phyloP scores from a whole-genome alignment of 1,140 invertebrate species.

The Drosophila navojoa region DNA sequence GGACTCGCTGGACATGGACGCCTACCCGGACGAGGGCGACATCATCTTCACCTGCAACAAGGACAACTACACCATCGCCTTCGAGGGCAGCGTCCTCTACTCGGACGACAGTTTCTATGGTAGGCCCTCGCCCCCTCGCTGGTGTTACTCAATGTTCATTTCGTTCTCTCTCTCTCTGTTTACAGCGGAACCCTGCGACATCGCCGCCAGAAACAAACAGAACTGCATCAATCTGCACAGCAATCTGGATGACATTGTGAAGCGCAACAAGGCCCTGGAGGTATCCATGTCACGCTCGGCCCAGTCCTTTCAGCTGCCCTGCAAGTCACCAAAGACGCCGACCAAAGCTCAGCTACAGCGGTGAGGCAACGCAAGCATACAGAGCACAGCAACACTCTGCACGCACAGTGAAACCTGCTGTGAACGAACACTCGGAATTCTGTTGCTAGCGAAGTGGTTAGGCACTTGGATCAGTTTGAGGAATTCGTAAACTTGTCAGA shows the following conservation, averaged over 20 bases:
- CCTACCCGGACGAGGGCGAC: constrained; percentile 88
- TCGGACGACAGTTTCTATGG: constrained; percentile 93
- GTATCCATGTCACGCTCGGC: constrained; percentile 93
- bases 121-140: constrained; percentile 76
- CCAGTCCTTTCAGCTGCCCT: constrained; percentile 90
- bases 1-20: constrained; percentile 94
- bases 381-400: not conserved
- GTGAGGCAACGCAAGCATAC: constrained; percentile 38
- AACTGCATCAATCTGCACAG: constrained; percentile 83
- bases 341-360: constrained; percentile 73
- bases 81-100: constrained; percentile 94
- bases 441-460: too few species aligned
- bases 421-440: too few species aligned
- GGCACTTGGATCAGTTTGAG: too few species aligned
- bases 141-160: not conserved
- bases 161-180: not conserved
- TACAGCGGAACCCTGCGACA: constrained; percentile 75
- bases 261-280: constrained; percentile 85
- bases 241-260: constrained; percentile 83
- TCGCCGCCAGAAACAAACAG: constrained; percentile 70
- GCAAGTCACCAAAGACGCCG: constrained; percentile 89
- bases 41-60: constrained; percentile 95
- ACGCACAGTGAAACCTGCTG: too few species aligned
- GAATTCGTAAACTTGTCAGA: too few species aligned
- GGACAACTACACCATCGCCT: constrained; percentile 97